Conservation (phyloP, 2,797 vertebrate species). For the Trichosurus vulpecula region DNA sequence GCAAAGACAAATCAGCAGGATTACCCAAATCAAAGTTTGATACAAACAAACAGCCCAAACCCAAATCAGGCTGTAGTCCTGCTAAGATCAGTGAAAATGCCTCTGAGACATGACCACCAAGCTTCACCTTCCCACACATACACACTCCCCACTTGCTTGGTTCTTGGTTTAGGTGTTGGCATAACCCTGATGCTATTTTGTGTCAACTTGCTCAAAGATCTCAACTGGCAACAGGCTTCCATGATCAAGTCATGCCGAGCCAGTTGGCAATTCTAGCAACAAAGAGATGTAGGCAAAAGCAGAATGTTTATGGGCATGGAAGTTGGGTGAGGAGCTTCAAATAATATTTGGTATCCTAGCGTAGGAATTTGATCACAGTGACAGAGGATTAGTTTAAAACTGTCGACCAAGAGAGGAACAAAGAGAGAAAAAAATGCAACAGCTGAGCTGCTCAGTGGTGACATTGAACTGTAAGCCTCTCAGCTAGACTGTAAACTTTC, state of each 20-base stretch:
- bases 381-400: neutral
- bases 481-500: neutral
- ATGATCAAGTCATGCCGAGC: neutral
- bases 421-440: neutral
- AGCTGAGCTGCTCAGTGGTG: neutral
- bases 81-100: neutral
- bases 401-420: neutral
- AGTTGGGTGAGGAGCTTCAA: neutral
- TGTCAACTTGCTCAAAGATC: neutral
- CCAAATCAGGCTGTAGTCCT: neutral
- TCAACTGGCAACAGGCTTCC: neutral
- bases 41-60: neutral
- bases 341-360: neutral
- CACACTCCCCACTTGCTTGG: neutral
- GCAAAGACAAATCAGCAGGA: neutral
- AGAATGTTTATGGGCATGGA: neutral
- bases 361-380: neutral
- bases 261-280: neutral
- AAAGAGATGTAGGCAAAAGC: neutral
- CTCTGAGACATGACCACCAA: neutral
- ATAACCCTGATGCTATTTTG: neutral
- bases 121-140: neutral
- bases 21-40: neutral
- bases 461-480: neutral
- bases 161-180: neutral